These are phyloP conservation scores for Prochilodus magdalenae DNA, from an alignment of 2,113 vertebrate species.

Conservation along the genomic window DNA sequence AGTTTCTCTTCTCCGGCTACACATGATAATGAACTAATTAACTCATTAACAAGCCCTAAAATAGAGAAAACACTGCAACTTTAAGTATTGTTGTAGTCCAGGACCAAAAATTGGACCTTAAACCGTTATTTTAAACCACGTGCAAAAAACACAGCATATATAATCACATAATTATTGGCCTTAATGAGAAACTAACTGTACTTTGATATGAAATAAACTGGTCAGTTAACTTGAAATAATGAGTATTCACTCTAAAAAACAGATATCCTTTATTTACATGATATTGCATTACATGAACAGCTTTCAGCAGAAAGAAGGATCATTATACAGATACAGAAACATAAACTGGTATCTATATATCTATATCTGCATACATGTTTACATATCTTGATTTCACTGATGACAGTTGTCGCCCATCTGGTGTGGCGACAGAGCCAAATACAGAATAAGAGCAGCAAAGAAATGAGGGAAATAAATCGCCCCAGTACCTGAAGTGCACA, in stretches of 20 bases:
- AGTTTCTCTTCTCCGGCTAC: no score
- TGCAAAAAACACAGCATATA: no score
- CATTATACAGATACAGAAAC: neutral
- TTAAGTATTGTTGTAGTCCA: no score
- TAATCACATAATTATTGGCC: no score
- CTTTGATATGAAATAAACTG: neutral
- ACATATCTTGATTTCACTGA: neutral
- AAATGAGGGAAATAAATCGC: neutral
- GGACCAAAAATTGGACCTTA: no score
- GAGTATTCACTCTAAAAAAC: neutral
- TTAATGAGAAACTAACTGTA: no score
- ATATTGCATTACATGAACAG: neutral
- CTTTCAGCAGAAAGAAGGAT: neutral
- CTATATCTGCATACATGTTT: neutral
- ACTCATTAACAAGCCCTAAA: no score
- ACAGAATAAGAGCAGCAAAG: neutral
- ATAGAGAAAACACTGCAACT: no score
- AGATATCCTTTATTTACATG: slow-evolving; percentile 13
- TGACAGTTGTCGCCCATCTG: neutral
- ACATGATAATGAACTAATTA: no score
- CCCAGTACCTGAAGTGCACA: neutral
- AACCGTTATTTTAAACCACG: neutral
- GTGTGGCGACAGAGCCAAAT: neutral
- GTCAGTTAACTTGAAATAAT: neutral
- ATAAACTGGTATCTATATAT: neutral